Evolutionary conservation across 2,888 invertebrate genomes (phyloP).

Genomic region (Piscicola geometra): DNA sequence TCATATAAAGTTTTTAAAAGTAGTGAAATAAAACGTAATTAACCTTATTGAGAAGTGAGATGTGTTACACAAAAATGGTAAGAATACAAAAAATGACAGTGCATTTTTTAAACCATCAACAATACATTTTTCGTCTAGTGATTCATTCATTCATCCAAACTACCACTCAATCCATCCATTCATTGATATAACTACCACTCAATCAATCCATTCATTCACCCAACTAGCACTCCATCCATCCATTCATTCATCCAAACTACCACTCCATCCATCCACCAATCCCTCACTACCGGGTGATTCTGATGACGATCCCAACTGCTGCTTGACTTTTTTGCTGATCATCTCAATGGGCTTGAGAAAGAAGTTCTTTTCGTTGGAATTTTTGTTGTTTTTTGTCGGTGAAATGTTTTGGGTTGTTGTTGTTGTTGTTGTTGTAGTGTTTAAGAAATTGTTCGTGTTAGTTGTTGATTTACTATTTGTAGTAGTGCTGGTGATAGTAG

Average conservation of each 20-base stretch:
- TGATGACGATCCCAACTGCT: constrained; percentile 22
- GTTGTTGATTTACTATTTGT: too few relatives aligned
- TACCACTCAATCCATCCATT: neutral
- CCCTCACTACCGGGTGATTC: constrained; percentile 20
- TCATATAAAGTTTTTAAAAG: too few relatives aligned
- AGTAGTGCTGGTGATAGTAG: too few relatives aligned
- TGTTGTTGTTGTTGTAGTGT: too few relatives aligned
- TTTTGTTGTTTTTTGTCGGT: neutral
- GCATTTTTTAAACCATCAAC: too few relatives aligned
- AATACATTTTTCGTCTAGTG: too few relatives aligned
- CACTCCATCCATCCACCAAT: neutral
- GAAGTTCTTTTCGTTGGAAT: constrained; percentile 2
- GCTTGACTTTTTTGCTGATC: constrained; percentile 28
- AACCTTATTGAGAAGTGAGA: too few relatives aligned
- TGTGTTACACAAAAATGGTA: too few relatives aligned
- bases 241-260: neutral
- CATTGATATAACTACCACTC: neutral
- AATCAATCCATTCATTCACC: neutral
- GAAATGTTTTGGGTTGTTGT: neutral
- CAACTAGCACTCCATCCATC: neutral
- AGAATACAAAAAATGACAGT: too few relatives aligned
- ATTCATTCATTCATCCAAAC: too few relatives aligned
- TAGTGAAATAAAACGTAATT: too few relatives aligned
- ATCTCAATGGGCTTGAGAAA: constrained; percentile 28
- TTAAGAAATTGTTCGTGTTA: too few relatives aligned